Base-by-base conservation (phyloP, 1,140 invertebrate species). In the Drosophila sechellia region DNA sequence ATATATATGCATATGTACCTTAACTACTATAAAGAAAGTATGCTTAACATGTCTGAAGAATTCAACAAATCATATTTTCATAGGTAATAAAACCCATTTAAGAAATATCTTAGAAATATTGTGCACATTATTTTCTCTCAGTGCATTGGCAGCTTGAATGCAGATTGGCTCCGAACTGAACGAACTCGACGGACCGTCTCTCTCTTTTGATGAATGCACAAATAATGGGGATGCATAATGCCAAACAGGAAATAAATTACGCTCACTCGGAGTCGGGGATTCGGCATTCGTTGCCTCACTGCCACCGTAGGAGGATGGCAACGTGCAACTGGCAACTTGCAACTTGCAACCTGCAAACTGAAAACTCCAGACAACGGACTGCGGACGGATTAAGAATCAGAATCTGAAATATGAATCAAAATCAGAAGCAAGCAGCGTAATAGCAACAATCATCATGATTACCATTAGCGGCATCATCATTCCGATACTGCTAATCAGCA, bases 221-320 rank as follows among this genome's bases (percentile, higher is more conserved):
- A 86, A 85, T 85, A 86, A 85, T 85, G 81, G 76, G 54, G 42
- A 75, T 70, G 64, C 81, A 81, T 81, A 81, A 85, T 78, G 81
- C 78, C 77, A 71, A 86, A 86, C 81, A 86, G 81, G 81, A 86
- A 86, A 86, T 86, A 81, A 81, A 79, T 86, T 86, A 87, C 78
- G 69, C 58, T 64, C 60, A 56, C 49, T 34, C 46, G 54, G 46
- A 37, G 54, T 42, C 15, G 40, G 59, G 52, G 52, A 25, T 15
- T 43, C 43, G 45, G 48, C 42, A 42, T 55, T 54, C 37, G 12
- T 11, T 39, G 13, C 13, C 27, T 50, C 34, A 53, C 52, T 61
- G 56, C 66, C 66, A 54, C 61, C 31, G 68, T 56, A 71, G 58
- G 50, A 43, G 53, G 50, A 53, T 13, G 4, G 45, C 45, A 27